A percentile compares a stretch with the other conserved stretches of the same genome.
Evolutionary conservation across 2,797 vertebrate genomes (phyloP).

Genomic region (Jordanella pulchra): DNA sequence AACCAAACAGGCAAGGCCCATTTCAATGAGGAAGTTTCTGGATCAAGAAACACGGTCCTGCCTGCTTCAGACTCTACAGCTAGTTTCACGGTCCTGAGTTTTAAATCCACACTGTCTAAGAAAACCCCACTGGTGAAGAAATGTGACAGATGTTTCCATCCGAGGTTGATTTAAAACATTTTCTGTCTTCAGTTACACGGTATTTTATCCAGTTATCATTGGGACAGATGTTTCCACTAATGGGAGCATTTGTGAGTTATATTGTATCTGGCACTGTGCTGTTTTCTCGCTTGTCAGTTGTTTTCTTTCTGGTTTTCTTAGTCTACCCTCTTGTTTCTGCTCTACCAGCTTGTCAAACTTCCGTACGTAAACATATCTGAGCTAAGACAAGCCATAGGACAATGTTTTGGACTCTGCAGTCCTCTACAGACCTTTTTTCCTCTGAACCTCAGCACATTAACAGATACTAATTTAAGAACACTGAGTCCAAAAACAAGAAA

Average conservation of each 20-base stretch:
- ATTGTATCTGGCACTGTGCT: not conserved
- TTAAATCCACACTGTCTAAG: not conserved
- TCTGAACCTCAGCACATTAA: not conserved
- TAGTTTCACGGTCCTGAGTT: not conserved
- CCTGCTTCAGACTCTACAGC: not conserved
- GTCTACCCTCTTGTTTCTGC: not conserved
- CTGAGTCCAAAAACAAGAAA: not conserved
- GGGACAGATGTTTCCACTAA: slow-evolving; percentile 2
- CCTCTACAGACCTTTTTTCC: no score
- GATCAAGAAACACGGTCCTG: not conserved
- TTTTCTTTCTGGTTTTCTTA: not conserved
- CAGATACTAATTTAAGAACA: not conserved
- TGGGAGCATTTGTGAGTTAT: not conserved
- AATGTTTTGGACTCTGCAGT: not conserved
- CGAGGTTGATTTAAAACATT: not conserved
- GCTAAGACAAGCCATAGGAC: not conserved
- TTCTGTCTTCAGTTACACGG: not conserved
- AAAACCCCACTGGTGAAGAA: not conserved
- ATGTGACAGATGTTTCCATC: not conserved
- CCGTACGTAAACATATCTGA: not conserved
- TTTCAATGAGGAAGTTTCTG: not conserved
- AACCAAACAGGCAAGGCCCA: no score
- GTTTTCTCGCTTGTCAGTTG: not conserved
- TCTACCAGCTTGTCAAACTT: slow-evolving; percentile 1
- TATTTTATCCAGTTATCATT: not conserved